Evolutionary conservation across 2,113 vertebrate species (phyloP), one percentile per base, ranked within the genome.

Genomic region (Dromaius novaehollandiae): DNA sequence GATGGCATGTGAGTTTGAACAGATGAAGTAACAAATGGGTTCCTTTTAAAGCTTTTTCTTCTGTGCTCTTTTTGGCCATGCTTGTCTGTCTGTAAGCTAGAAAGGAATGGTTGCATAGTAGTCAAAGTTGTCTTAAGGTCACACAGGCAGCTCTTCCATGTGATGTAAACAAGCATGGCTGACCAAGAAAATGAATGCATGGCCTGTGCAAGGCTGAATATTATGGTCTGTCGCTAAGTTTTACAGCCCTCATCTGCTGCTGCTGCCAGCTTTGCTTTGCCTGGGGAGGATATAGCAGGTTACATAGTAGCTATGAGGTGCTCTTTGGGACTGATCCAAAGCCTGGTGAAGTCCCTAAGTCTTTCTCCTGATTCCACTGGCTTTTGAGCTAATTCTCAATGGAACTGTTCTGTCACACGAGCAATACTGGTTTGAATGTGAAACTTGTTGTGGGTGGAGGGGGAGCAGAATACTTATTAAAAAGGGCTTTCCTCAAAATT

Each of bases 351-450:
- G 50, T 70, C 79, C 28, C 38, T 8, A 2, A 22, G 50, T 2
- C 40, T 44, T n/a, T 46, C 48, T 46, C 46, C 26, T 46, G 22
- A 32, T 63, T 28, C 30, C 24, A 16, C 20, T 69, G 80, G 24
- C 28, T 83, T 88, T 91, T 19, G 78, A 78, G 48, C 64, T 34
- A 4, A 48, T 80, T 91, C 80, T 32, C 8, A 26, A 71, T 21
- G 16, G 42, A 14, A 5, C 26, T 82, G 0, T 13, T n/a, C 16
- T 69, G n/a, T 77, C 44, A 9, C 2, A 0, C 48, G 70, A 53
- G 32, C 42, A 12, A 1, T 18, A 7, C 34, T 6, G 38, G n/a
- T 61, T 32, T 2, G 2, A 56, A 1, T 13, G 34, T 64, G 76
- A 14, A 26, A 38, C 36, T 63, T 9, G 21, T 20, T 36, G 19